Conservation (phyloP, 2,888 invertebrate genomes). For the Ditylenchus weischeri region DNA sequence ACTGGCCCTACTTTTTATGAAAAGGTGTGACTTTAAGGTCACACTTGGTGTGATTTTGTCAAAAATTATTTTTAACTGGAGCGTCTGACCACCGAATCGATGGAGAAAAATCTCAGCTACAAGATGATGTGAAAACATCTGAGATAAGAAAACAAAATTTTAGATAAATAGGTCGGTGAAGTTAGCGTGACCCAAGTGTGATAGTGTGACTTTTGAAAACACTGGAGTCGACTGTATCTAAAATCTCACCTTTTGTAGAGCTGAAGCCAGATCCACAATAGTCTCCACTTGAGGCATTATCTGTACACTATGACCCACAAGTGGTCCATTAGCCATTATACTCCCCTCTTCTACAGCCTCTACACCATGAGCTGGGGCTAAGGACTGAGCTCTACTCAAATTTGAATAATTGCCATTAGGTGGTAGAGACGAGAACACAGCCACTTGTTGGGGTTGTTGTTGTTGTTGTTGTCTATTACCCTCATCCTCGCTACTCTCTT, state of each 20-base stretch:
- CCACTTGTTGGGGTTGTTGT: background rate
- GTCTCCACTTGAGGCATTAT: conserved; percentile 47
- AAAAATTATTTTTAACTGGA: no score
- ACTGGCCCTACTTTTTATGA: no score
- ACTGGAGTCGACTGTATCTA: background rate
- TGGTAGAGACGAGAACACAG: background rate
- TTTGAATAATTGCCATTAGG: background rate
- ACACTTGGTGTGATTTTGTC: no score
- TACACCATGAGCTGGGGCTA: conserved; percentile 15
- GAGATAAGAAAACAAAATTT: no score
- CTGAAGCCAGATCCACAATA: conserved; percentile 47
- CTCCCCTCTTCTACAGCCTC: conserved; percentile 2
- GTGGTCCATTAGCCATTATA: background rate
- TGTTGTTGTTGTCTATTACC: background rate
- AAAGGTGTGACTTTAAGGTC: no score
- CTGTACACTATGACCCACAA: conserved; percentile 11
- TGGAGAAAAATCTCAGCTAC: no score
- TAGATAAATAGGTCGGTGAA: no score
- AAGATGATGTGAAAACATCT: no score
- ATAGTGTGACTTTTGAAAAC: no score
- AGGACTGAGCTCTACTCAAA: conserved; percentile 23
- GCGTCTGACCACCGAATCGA: no score
- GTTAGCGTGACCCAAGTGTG: no score
- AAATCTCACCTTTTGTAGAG: conserved; percentile 40
- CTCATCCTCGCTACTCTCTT: conserved; percentile 1